A percentile compares a stretch with the other conserved stretches of the same genome.
These are phyloP conservation scores for Penaeus indicus DNA, from an alignment of 1,140 invertebrate species.

Conservation along the genomic window DNA sequence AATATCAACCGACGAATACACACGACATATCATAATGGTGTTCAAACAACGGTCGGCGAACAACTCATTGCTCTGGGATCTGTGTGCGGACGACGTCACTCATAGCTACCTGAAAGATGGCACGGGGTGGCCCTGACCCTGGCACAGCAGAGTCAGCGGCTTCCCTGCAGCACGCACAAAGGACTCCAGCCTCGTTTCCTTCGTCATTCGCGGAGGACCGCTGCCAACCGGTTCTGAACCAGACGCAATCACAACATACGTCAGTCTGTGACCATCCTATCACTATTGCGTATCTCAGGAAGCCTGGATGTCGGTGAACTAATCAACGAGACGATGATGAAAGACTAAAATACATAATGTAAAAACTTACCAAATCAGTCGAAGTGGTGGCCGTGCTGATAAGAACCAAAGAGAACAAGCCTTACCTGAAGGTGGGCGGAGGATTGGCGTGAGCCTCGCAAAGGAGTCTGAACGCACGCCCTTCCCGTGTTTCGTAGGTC, in stretches of 20 bases:
- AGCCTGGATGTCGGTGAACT: too few relatives aligned
- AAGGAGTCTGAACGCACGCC: slow-evolving; percentile 75
- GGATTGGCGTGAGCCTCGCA: slow-evolving; percentile 72
- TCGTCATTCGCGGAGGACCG: slow-evolving; percentile 64
- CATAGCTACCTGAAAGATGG: slow-evolving; percentile 51
- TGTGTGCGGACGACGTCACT: not conserved
- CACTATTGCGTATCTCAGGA: too few relatives aligned
- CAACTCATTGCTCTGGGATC: not conserved
- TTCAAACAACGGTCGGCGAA: too few relatives aligned
- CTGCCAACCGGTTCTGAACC: slow-evolving; percentile 66
- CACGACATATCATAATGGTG: too few relatives aligned
- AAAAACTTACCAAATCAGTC: too few relatives aligned
- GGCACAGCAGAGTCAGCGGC: slow-evolving; percentile 73
- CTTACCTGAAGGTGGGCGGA: slow-evolving; percentile 2
- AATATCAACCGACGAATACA: too few relatives aligned
- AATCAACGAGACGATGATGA: too few relatives aligned
- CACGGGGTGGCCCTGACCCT: slow-evolving; percentile 64
- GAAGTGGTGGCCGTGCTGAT: too few relatives aligned
- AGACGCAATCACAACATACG: not conserved
- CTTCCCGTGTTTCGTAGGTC: slow-evolving; percentile 28
- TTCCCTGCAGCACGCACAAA: slow-evolving; percentile 43
- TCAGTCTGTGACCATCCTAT: not conserved
- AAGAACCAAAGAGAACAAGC: too few relatives aligned
- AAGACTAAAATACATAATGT: too few relatives aligned
- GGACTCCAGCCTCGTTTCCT: slow-evolving; percentile 57